Conservation (phyloP, 2,888 invertebrate species). For the Trichopoda pennipes region DNA sequence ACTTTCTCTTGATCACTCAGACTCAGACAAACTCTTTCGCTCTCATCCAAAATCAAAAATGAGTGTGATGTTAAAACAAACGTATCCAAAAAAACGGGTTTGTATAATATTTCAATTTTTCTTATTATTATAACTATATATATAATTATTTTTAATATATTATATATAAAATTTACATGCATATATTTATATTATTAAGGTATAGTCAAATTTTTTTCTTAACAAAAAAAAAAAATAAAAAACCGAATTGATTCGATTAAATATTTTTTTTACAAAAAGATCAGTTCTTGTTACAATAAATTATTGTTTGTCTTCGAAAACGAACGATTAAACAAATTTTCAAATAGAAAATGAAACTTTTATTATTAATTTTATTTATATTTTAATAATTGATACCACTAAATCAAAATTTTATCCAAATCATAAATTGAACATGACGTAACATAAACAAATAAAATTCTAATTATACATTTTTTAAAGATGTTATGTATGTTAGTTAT, state of each 20-base stretch:
- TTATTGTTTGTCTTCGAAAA: not conserved
- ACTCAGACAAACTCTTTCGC: conserved; percentile 55
- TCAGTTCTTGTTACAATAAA: conserved; percentile 41
- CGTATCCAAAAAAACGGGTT: conserved; percentile 59
- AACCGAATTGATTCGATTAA: conserved; percentile 19
- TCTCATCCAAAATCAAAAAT: conserved; percentile 56
- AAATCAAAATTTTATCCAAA: conserved; percentile 1
- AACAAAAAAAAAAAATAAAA: conserved; percentile 1
- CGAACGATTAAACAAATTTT: conserved; percentile 10
- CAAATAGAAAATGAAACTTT: conserved; percentile 41
- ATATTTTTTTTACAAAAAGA: conserved; percentile 29
- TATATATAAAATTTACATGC: conserved; percentile 31
- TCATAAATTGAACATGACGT: not conserved
- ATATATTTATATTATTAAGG: conserved; percentile 46
- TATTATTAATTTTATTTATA: not conserved
- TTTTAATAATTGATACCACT: not conserved
- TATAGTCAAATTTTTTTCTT: conserved; percentile 29
- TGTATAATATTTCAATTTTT: conserved; percentile 64
- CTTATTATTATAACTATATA: conserved; percentile 43
- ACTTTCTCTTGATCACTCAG: conserved; percentile 52
- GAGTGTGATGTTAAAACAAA: conserved; percentile 61
- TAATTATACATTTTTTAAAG: no score
- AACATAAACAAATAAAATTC: not conserved
- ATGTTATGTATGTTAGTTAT: not conserved
- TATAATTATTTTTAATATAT: conserved; percentile 50